Evolutionary conservation across 2,888 invertebrate genomes (phyloP), one percentile per base, ranked within the genome.

Genomic region (Podabrus alpinus): DNA sequence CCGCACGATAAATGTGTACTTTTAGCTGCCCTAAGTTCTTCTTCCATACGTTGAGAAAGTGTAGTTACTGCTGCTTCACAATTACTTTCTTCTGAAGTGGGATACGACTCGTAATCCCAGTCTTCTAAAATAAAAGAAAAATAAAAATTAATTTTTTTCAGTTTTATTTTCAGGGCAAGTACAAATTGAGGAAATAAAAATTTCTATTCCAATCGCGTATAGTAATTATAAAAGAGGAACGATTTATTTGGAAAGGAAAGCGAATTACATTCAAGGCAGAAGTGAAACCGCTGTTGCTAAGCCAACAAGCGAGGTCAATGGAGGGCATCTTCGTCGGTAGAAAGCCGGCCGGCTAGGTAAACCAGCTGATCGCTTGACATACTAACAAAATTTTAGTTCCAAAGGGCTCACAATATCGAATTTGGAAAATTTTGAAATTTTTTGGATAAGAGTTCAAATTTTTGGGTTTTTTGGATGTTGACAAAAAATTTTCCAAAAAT

Each of bases 21-120:
- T 87, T 96, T 95, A 64, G 96, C 96, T 79, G 93, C 92, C 76
- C 95, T 90, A 79, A 97, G 88, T 86, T 94, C 94, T 76, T 92
- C 89, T 88, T 96, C 95, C 81, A 96, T 90, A 83, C 94, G 90
- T 84, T 91, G 90, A 70, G 94, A 93, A 85, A 96, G 88, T 82
- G 93, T 92, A 86, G 91, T 89, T 80, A 92, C 90, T 59, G 75
- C 73, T 79, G 90, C 79, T 80, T 90, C 79, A 79, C 86, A 86
- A 75, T 88, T 88, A 77, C 86, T 86, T 78, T 87, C 86, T 71
- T 83, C 82, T 24, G 82, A 78, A 61, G 80, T 79, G 21, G 82
- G 77, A 77, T 83, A 82, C 25, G 81, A 77, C 29, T 83, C 85
- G 72, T 85, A 87, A 81, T 84, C 87, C 85, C 86, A 88, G 84